These are phyloP conservation scores for Lagopus muta DNA, from an alignment of 2,113 vertebrate species.

Conservation along the genomic window DNA sequence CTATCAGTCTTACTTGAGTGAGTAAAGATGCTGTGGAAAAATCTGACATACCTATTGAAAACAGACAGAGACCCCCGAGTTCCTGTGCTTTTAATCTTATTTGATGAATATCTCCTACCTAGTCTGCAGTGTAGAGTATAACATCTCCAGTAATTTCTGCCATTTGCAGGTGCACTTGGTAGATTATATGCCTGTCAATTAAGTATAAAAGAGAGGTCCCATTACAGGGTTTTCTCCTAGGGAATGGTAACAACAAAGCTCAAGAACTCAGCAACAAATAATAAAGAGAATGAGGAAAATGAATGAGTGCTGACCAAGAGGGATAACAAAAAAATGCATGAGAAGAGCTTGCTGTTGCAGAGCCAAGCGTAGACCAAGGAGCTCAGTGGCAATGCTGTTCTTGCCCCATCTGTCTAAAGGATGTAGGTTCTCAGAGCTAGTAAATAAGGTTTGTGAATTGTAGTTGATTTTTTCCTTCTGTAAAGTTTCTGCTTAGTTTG, in stretches of 20 bases:
- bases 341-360: background rate
- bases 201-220: background rate
- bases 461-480: slow-evolving; percentile 14
- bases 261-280: background rate
- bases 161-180: background rate
- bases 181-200: background rate
- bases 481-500: background rate
- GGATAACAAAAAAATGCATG: background rate
- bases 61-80: background rate
- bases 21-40: background rate
- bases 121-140: background rate
- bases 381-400: background rate
- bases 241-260: background rate
- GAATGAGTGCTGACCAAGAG: background rate
- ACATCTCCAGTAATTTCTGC: background rate
- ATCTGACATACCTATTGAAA: background rate
- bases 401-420: background rate
- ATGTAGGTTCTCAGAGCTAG: background rate
- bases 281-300: background rate
- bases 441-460: slow-evolving; percentile 20
- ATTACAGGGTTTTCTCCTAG: background rate
- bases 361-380: background rate
- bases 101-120: background rate
- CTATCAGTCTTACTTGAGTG: background rate
- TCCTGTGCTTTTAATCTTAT: background rate